These are phyloP conservation scores for Chaetodon trifascialis DNA, from an alignment of 2,113 vertebrate genomes.

Conservation along the genomic window DNA sequence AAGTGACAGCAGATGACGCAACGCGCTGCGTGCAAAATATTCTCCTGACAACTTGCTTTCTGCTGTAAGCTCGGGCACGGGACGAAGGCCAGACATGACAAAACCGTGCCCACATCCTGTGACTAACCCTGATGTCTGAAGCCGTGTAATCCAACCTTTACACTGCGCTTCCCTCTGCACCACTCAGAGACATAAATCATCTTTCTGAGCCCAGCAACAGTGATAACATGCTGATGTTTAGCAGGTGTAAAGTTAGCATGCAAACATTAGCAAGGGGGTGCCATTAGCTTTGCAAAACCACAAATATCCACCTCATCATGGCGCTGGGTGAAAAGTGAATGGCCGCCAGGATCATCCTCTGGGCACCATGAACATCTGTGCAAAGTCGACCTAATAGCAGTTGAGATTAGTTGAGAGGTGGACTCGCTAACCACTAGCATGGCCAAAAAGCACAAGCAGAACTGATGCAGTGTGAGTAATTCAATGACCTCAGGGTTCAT, in stretches of 20 bases:
- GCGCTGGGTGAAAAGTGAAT: no score
- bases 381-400: no score
- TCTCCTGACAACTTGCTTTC: neutral
- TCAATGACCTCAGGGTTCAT: neutral
- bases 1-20: conserved; percentile 47
- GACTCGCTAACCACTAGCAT: no score
- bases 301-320: no score
- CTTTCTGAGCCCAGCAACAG: neutral
- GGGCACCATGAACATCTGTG: no score
- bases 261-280: neutral
- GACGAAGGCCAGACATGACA: neutral
- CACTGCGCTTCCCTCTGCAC: neutral
- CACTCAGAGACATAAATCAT: neutral
- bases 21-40: conserved; percentile 2
- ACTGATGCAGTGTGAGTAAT: neutral
- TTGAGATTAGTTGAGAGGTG: no score
- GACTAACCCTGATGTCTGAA: conserved; percentile 8
- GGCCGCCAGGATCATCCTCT: no score
- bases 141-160: neutral
- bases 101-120: conserved; percentile 1
- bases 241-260: neutral
- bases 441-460: neutral
- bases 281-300: neutral
- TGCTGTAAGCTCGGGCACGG: neutral
- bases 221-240: neutral